Conservation (phyloP, 2,113 vertebrate genomes). For the Dolichallabes microphthalmus region DNA sequence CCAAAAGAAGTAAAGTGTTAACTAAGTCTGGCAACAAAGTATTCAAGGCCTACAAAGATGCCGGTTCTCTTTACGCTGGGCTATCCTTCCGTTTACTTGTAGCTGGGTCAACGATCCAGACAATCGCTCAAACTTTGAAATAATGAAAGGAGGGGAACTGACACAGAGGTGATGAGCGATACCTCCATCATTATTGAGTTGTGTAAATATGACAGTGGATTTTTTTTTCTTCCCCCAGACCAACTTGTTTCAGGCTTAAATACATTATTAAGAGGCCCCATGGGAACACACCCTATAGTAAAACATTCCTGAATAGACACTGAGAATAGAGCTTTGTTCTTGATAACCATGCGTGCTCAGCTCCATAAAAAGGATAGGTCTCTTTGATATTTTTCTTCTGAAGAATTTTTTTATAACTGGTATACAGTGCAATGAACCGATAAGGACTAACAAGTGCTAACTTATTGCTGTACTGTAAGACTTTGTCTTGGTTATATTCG, state of each 20-base stretch:
- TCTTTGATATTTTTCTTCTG: constrained; percentile 31
- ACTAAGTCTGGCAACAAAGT: not conserved
- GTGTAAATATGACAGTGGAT: constrained; percentile 54
- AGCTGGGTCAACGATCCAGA: constrained; percentile 25
- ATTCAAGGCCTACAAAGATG: constrained; percentile 35
- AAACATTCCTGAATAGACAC: constrained; percentile 47
- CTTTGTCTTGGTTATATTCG: not conserved
- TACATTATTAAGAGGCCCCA: constrained; percentile 50
- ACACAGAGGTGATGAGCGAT: constrained; percentile 46
- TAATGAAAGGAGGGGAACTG: constrained; percentile 36
- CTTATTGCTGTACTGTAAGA: not conserved
- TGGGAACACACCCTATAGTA: constrained; percentile 52
- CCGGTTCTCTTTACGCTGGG: constrained; percentile 42
- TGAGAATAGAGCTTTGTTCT: constrained; percentile 44
- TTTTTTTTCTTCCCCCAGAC: constrained; percentile 39
- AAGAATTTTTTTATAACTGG: constrained; percentile 23
- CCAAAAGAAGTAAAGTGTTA: not conserved
- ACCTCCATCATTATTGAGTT: constrained; percentile 40
- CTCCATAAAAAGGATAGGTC: constrained; percentile 33
- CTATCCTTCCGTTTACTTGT: constrained; percentile 43
- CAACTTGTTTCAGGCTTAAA: constrained; percentile 49
- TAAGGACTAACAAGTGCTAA: constrained; percentile 27
- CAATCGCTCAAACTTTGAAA: constrained; percentile 42
- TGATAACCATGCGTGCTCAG: constrained; percentile 27
- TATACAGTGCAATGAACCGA: constrained; percentile 25